A percentile compares a stretch with the other conserved stretches of the same genome.
phyloP scores from a whole-genome alignment of 37 sponge, comb jelly and placozoan genomes.

The Eunapius fragilis region DNA sequence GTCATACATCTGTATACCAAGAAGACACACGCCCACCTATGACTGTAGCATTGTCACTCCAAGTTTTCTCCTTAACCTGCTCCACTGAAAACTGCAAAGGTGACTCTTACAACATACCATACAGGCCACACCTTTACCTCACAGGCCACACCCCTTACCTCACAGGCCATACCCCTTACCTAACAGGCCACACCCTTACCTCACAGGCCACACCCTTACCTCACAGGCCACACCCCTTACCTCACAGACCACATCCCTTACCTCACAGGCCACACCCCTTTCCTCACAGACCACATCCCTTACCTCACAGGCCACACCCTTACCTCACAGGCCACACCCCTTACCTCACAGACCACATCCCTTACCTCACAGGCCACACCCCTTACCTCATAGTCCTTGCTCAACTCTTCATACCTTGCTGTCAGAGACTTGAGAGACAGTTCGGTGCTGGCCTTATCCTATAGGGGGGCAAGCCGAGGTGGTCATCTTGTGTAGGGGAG shows the following conservation, averaged over 20 bases:
- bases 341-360: background rate
- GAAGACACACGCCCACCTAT: constrained; percentile 24
- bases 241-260: constrained; percentile 3
- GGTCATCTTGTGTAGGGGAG: too few species aligned
- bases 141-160: too few species aligned
- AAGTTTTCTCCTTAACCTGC: constrained; percentile 9
- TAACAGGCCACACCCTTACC: constrained; percentile 1
- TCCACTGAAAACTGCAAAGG: background rate
- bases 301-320: background rate
- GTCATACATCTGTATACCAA: background rate
- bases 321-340: background rate
- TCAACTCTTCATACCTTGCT: constrained; percentile 31
- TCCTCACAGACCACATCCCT: background rate
- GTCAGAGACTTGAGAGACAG: constrained; percentile 41
- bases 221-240: background rate
- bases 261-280: background rate
- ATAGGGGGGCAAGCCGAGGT: too few species aligned
- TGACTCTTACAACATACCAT: too few species aligned
- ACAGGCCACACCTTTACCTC: too few species aligned
- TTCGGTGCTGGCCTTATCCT: constrained; percentile 17
- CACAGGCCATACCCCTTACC: background rate
- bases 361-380: background rate
- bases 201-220: too few species aligned
- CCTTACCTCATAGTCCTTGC: background rate
- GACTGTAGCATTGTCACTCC: constrained; percentile 1